Percentiles rank a stretch among this genome's conserved stretches.
These are phyloP conservation scores for Meleagris gallopavo DNA, from an alignment of 2,113 vertebrate species.

Conservation along the genomic window DNA sequence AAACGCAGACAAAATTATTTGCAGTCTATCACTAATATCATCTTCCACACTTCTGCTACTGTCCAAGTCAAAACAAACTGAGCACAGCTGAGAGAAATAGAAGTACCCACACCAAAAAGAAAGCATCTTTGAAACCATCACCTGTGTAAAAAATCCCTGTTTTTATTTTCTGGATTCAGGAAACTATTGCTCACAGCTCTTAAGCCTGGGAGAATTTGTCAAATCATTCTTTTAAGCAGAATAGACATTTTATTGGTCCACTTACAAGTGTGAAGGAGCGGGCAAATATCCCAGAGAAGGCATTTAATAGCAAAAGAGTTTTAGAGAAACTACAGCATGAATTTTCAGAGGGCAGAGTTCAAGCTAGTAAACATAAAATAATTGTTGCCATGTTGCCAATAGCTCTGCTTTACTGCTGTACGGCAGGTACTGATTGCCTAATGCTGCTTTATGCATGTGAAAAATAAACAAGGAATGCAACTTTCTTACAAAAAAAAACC, in stretches of 20 bases:
- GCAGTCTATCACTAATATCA: background rate
- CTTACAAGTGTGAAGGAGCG: background rate
- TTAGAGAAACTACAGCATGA: background rate
- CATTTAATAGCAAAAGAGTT: slow-evolving; percentile 9
- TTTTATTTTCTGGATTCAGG: background rate
- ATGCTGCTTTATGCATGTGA: slow-evolving; percentile 5
- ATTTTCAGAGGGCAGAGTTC: slow-evolving; percentile 18
- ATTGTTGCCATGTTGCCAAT: slow-evolving; percentile 13
- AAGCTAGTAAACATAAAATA: slow-evolving; percentile 17
- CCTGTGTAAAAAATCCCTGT: background rate
- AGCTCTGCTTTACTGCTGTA: background rate
- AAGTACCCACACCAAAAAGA: background rate
- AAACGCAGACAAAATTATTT: background rate
- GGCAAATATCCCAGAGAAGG: slow-evolving; percentile 10
- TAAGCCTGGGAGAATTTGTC: background rate
- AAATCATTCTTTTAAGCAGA: background rate
- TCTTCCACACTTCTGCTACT: background rate
- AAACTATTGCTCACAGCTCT: background rate
- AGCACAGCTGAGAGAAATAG: background rate
- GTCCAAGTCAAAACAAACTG: background rate
- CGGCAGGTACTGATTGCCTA: background rate
- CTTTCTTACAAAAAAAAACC: background rate
- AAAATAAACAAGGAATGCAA: slow-evolving; percentile 7
- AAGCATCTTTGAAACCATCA: background rate
- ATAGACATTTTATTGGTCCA: background rate